These are phyloP conservation scores for Arctocebus calabarensis DNA, from an alignment of 2,797 vertebrate species.

Conservation along the genomic window DNA sequence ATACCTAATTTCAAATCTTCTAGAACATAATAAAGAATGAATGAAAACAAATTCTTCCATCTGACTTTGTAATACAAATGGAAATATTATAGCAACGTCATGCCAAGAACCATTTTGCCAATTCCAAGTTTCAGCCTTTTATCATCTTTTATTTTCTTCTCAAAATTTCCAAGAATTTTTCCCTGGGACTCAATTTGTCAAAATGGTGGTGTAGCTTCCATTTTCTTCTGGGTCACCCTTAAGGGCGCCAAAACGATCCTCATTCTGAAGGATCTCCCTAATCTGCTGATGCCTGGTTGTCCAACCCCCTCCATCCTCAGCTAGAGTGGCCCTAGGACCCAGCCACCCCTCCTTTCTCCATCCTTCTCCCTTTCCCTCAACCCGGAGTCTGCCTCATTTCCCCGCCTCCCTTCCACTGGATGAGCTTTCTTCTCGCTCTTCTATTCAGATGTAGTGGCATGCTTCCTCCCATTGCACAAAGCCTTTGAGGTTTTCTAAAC, in stretches of 20 bases:
- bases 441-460: background rate
- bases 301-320: background rate
- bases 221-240: background rate
- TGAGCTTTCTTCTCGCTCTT: background rate
- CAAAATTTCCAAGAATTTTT: background rate
- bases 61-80: background rate
- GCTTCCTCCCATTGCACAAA: background rate
- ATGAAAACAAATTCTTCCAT: background rate
- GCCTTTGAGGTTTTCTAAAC: slow-evolving; percentile 14
- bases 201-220: background rate
- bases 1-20: slow-evolving; percentile 13
- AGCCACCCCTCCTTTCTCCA: background rate
- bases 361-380: background rate
- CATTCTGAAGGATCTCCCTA: background rate
- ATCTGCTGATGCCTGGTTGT: background rate
- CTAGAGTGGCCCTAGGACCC: background rate
- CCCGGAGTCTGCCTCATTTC: background rate
- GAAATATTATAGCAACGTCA: background rate
- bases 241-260: background rate
- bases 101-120: background rate
- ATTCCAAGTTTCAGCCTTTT: slow-evolving; percentile 25
- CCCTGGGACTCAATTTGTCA: slow-evolving; percentile 16
- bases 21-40: background rate
- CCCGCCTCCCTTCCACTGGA: background rate
- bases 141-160: background rate